A percentile compares a stretch with the other conserved stretches of the same genome.
These are phyloP conservation scores for Mungos mungo DNA, from an alignment of 2,113 vertebrate species.

Conservation along the genomic window DNA sequence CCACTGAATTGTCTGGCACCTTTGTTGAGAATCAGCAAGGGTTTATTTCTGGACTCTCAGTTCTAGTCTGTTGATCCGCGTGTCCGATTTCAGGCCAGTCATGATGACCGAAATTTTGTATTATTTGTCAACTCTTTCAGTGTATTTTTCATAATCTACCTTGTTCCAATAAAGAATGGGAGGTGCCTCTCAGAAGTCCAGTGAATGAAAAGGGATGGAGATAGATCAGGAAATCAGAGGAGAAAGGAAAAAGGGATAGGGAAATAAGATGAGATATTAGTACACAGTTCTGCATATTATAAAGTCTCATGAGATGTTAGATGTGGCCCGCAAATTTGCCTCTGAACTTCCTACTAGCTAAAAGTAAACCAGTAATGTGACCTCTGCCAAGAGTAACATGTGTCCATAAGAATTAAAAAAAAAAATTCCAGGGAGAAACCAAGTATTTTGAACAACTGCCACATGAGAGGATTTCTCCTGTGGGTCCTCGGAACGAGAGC, in stretches of 20 bases:
- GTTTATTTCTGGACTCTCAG: not conserved
- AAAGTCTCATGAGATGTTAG: not conserved
- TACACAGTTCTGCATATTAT: not conserved
- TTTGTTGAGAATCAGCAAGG: not conserved
- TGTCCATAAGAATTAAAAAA: not conserved
- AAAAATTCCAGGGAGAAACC: not conserved
- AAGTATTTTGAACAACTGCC: not conserved
- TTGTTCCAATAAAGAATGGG: not conserved
- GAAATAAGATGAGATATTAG: not conserved
- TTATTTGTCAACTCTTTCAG: not conserved
- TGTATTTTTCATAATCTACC: not conserved
- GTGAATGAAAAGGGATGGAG: not conserved
- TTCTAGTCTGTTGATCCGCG: not conserved
- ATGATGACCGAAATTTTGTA: not conserved
- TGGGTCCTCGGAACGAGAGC: not conserved
- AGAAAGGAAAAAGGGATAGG: not conserved
- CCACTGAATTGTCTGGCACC: not conserved
- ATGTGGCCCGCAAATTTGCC: not conserved
- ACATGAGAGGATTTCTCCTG: not conserved
- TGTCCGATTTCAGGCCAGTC: not conserved
- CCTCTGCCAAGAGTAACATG: not conserved
- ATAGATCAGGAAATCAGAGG: not conserved
- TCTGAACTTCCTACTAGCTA: conserved; percentile 3
- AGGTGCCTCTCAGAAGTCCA: not conserved
- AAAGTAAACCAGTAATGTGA: not conserved